Base-by-base conservation (phyloP, 2,888 invertebrate species). In the Hetaerina titia region DNA sequence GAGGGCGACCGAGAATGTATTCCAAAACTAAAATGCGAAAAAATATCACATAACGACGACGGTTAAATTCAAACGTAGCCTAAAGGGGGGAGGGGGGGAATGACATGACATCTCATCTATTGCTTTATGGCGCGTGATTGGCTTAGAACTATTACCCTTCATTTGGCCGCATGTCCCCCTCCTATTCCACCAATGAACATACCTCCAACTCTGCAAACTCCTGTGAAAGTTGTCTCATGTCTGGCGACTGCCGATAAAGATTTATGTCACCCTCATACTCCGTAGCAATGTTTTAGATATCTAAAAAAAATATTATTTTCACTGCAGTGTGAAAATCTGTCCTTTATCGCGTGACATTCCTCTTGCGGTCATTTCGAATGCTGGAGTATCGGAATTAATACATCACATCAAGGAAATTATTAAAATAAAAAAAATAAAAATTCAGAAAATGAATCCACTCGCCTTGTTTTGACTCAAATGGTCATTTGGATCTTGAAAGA, bases 1-100 rank as follows among this genome's bases (percentile, higher is more conserved):
- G 25, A 25, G 31, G 63, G 63, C 90, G 90, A 45, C 31, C 56
- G 69, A n/a, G 89, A 92, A 92, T 92, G 69, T 57, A 92, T 69
- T 92, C 56, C 45, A 92, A 69, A 57, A 45, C 69, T 22, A 11
- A 89, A n/a, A 19, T 57, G 56, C 57, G 13, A 58, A 69, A 74
- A 45, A 69, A 69, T 45, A n/a, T 56, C 7, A 25, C 64, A 31
- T 15, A 2, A 69, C 64, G 69, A 92, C 56, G 22, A 69, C 31
- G 31, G 69, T 31, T 25, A 11, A 81, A 13, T 81, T 31, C 81
- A 81, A 81, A 31, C 81, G 31, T 81, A 13, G 81, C 2, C 31
- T 2, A 31, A 31, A 69, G 0, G 69, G 69, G 9, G 31, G 74
- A 31, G n/a, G 45, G 45, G 45, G 7, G n/a, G 25, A 81, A 31